Evolutionary conservation across 2,888 invertebrate genomes (phyloP).

Genomic region (Nomada ruficornis): DNA sequence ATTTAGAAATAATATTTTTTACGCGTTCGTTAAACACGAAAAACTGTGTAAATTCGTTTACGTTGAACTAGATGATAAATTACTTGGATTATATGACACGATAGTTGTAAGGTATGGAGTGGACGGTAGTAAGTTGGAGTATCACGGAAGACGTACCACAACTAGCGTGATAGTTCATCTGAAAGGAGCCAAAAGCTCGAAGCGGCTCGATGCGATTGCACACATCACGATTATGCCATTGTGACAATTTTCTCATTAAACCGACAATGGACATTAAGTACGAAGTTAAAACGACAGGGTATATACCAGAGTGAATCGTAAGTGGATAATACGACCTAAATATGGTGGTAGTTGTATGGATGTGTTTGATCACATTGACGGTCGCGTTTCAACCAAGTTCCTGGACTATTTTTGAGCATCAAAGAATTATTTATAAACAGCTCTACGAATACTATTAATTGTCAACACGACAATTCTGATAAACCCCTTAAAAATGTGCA

Average conservation of each 20-base stretch:
- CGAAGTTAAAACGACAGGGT: slow-evolving; percentile 69
- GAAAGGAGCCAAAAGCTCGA: slow-evolving; percentile 57
- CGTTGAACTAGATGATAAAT: slow-evolving; percentile 6
- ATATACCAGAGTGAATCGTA: slow-evolving; percentile 72
- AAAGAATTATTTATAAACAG: slow-evolving; percentile 32
- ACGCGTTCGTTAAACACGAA: slow-evolving; percentile 3
- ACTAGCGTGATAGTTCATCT: slow-evolving; percentile 61
- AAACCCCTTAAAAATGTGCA: no score
- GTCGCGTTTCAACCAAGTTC: slow-evolving; percentile 61
- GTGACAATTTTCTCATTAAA: slow-evolving; percentile 81
- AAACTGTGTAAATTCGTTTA: slow-evolving; percentile 19
- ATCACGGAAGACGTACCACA: slow-evolving; percentile 60
- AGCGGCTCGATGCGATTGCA: slow-evolving; percentile 61
- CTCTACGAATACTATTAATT: neutral
- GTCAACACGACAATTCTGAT: neutral
- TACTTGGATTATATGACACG: neutral
- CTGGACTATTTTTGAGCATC: slow-evolving; percentile 51
- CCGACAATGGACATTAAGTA: slow-evolving; percentile 78
- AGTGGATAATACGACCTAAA: slow-evolving; percentile 82
- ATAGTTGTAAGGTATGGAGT: slow-evolving; percentile 1
- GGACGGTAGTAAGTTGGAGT: slow-evolving; percentile 25
- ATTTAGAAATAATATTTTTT: neutral
- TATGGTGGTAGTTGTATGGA: slow-evolving; percentile 71
- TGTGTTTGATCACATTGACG: slow-evolving; percentile 60
- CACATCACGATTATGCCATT: slow-evolving; percentile 73